Evolutionary conservation across 2,797 vertebrate genomes (phyloP).

Genomic region (Tenualosa thibaudeaui): DNA sequence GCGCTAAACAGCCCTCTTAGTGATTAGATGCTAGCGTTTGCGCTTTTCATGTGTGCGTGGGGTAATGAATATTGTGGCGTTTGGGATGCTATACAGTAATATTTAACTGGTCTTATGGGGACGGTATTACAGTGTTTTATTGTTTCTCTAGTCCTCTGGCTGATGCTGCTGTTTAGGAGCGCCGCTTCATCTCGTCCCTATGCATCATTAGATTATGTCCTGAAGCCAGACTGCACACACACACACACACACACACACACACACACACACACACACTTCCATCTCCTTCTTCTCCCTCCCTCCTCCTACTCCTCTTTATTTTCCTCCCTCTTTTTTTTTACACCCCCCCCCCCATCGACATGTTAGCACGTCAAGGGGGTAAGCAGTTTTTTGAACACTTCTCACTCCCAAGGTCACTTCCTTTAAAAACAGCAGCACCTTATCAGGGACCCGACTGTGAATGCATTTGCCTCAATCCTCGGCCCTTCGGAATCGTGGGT

Average conservation of each 20-base stretch:
- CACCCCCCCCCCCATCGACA: neutral
- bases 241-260: slow-evolving; percentile 34
- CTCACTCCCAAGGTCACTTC: slow-evolving; percentile 35
- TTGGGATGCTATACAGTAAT: slow-evolving; percentile 11
- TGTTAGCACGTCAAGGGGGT: neutral
- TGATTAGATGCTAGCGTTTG: neutral
- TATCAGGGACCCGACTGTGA: slow-evolving; percentile 2
- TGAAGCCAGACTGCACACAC: slow-evolving; percentile 51
- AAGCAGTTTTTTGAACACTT: slow-evolving; percentile 34
- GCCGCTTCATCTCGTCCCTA: slow-evolving; percentile 67
- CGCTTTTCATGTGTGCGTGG: neutral
- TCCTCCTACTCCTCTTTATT: slow-evolving; percentile 50
- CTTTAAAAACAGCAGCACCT: slow-evolving; percentile 23
- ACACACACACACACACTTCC: slow-evolving; percentile 44
- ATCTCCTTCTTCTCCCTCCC: slow-evolving; percentile 54
- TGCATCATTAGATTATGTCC: slow-evolving; percentile 69
- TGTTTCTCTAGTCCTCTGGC: slow-evolving; percentile 65
- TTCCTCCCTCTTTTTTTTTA: no score
- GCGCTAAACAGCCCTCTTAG: neutral
- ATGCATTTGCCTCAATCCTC: neutral
- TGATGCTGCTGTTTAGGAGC: slow-evolving; percentile 64
- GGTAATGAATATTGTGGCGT: slow-evolving; percentile 14
- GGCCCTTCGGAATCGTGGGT: neutral
- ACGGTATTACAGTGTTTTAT: slow-evolving; percentile 29
- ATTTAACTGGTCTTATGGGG: slow-evolving; percentile 16